Evolutionary conservation across 2,113 vertebrate genomes (phyloP).

Genomic region (Tragulus kanchil): DNA sequence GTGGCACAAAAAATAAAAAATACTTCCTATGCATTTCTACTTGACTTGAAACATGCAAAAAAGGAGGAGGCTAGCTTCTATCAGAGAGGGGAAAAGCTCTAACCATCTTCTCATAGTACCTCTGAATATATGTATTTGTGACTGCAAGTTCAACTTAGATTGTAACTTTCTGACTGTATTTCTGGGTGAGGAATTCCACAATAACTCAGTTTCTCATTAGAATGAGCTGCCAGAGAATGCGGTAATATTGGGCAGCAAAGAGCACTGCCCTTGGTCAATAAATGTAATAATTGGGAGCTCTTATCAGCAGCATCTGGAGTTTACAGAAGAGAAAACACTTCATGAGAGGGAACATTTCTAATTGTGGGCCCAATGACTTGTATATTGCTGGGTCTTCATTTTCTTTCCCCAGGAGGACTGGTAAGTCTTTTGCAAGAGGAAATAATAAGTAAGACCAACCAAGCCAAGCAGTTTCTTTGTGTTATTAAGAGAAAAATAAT

Average conservation of each 20-base stretch:
- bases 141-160: neutral
- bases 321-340: constrained; percentile 64
- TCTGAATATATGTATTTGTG: neutral
- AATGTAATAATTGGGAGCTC: constrained; percentile 52
- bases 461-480: neutral
- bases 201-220: constrained; percentile 51
- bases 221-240: neutral
- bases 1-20: constrained; percentile 34
- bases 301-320: constrained; percentile 63
- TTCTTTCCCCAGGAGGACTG: constrained; percentile 31
- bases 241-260: constrained; percentile 27
- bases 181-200: neutral
- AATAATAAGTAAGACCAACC: constrained; percentile 35
- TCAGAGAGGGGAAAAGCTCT: neutral
- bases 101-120: neutral
- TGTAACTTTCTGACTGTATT: neutral
- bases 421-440: constrained; percentile 44
- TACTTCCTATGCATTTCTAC: neutral
- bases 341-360: constrained; percentile 44
- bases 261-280: constrained; percentile 32
- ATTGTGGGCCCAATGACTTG: constrained; percentile 32
- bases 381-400: neutral
- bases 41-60: neutral
- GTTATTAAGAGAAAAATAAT: constrained; percentile 58
- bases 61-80: neutral